These are phyloP conservation scores for Rhagophthalmus giganteus DNA, from an alignment of 2,888 invertebrate genomes.

Conservation along the genomic window DNA sequence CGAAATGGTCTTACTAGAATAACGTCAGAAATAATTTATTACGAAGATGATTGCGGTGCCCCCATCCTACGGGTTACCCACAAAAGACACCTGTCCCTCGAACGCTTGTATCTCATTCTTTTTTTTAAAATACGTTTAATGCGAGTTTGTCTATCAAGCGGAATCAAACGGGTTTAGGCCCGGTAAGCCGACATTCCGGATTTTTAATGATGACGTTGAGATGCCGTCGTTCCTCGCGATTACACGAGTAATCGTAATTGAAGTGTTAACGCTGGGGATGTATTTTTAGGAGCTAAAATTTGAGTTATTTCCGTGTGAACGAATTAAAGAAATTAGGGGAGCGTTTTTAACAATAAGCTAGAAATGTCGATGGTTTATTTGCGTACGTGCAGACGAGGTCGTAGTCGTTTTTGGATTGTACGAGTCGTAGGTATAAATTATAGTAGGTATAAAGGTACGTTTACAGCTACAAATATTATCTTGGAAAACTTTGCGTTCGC, in stretches of 20 bases:
- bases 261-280: not conserved
- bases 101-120: not conserved
- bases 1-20: slow-evolving; percentile 19
- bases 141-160: not conserved
- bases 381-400: too few species aligned
- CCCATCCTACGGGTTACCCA: slow-evolving; percentile 4
- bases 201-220: not conserved
- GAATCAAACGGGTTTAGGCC: not conserved
- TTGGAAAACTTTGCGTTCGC: too few species aligned
- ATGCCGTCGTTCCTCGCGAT: too few species aligned
- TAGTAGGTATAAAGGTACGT: too few species aligned
- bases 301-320: too few species aligned
- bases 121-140: too few species aligned
- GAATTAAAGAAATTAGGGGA: not conserved
- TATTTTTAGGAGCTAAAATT: not conserved
- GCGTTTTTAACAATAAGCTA: too few species aligned
- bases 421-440: too few species aligned
- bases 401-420: too few species aligned
- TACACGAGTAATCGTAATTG: not conserved
- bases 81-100: slow-evolving; percentile 2
- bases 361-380: too few species aligned
- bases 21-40: slow-evolving; percentile 36
- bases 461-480: too few species aligned
- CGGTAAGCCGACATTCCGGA: not conserved
- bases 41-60: slow-evolving; percentile 29